phyloP scores from a whole-genome alignment of 2,113 vertebrate species.

The Mohoua ochrocephala region DNA sequence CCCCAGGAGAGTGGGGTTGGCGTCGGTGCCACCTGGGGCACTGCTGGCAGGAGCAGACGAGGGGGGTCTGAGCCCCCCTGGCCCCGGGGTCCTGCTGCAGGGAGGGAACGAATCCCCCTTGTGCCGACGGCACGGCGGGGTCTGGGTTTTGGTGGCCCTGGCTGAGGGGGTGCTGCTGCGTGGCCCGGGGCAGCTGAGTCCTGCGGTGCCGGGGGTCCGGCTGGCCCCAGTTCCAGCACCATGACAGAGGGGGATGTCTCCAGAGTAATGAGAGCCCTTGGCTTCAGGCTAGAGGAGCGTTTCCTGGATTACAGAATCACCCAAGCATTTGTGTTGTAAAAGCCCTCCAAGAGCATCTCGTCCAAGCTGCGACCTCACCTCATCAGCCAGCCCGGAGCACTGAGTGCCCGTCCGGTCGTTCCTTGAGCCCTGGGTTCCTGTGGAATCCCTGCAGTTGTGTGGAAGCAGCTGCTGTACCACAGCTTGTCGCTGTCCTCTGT shows the following conservation, averaged over 20 bases:
- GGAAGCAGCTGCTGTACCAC: not conserved
- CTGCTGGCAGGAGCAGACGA: not conserved
- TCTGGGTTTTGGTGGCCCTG: fast-evolving
- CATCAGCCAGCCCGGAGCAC: not conserved
- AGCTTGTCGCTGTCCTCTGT: not conserved
- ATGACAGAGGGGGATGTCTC: fast-evolving
- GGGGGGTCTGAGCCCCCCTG: no score
- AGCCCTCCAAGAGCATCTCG: not conserved
- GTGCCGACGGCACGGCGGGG: fast-evolving
- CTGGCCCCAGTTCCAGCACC: fast-evolving
- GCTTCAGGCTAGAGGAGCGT: fast-evolving
- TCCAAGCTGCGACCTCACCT: not conserved
- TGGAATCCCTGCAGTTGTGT: fast-evolving
- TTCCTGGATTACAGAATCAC: not conserved
- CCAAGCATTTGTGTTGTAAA: not conserved
- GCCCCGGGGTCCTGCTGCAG: fast-evolving
- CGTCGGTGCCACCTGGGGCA: fast-evolving
- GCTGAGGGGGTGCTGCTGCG: not conserved
- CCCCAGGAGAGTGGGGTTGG: fast-evolving
- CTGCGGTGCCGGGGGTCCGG: fast-evolving
- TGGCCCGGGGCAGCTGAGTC: fast-evolving
- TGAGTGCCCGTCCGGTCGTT: not conserved
- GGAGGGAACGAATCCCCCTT: fast-evolving
- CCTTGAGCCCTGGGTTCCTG: fast-evolving
- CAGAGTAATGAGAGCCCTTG: fast-evolving